These are phyloP conservation scores for Volucella bombylans DNA, from an alignment of 2,888 invertebrate genomes.

Conservation along the genomic window DNA sequence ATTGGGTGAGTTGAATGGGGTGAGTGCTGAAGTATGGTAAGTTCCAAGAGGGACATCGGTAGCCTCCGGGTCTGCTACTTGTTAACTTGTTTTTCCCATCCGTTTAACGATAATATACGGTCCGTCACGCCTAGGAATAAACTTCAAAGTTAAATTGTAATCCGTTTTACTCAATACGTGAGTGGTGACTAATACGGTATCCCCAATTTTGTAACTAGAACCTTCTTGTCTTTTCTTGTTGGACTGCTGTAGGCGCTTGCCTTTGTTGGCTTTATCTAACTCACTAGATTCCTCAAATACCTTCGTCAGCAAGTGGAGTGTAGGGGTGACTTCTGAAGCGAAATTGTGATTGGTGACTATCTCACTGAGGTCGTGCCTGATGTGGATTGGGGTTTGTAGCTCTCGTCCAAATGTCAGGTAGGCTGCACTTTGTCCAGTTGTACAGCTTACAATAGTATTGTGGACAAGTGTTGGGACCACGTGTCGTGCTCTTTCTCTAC, in stretches of 20 bases:
- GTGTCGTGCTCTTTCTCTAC: no score
- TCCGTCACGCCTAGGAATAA: constrained; percentile 1
- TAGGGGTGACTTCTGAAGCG: no score
- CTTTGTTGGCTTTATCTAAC: neutral
- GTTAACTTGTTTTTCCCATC: neutral
- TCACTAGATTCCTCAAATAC: no score
- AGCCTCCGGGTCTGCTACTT: neutral
- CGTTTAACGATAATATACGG: neutral
- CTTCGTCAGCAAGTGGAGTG: no score
- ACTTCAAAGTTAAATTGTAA: neutral
- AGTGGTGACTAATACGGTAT: neutral
- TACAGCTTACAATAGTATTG: no score
- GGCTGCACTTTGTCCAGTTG: no score
- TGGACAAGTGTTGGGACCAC: no score
- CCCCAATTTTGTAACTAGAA: neutral
- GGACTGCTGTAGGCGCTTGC: no score
- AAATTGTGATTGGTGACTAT: no score
- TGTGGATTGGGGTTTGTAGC: no score
- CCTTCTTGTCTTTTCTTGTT: neutral
- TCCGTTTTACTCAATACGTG: neutral
- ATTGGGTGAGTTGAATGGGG: constrained; percentile 11
- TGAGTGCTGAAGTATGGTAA: constrained; percentile 77
- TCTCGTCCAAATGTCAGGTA: no score
- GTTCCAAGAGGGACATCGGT: constrained; percentile 69
- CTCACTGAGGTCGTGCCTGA: no score